These are phyloP conservation scores for Disparrhopalites patrizii DNA, from an alignment of 2,888 invertebrate genomes.

Conservation along the genomic window DNA sequence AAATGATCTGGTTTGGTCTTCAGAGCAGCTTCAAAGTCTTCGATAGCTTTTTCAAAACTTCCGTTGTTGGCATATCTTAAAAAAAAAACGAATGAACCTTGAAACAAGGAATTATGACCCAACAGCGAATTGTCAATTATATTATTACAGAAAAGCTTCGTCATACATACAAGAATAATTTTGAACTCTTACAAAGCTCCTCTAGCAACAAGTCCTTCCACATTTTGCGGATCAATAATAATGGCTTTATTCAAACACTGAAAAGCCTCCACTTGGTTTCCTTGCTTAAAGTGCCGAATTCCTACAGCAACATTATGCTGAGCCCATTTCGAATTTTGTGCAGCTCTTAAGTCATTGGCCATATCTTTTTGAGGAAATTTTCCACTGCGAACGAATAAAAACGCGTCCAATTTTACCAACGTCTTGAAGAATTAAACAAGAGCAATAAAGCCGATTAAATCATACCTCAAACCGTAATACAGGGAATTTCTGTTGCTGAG, in stretches of 20 bases:
- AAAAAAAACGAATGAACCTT: too few relatives aligned
- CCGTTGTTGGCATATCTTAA: slow-evolving; percentile 80
- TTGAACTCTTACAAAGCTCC: slow-evolving; percentile 67
- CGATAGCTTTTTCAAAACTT: slow-evolving; percentile 87
- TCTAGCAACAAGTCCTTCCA: slow-evolving; percentile 85
- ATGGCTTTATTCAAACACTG: slow-evolving; percentile 90
- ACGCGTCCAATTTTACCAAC: not conserved
- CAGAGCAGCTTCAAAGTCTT: slow-evolving; percentile 88
- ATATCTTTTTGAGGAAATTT: slow-evolving; percentile 76
- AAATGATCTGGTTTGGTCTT: slow-evolving; percentile 83
- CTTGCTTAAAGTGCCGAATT: slow-evolving; percentile 89
- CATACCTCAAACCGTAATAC: slow-evolving; percentile 66
- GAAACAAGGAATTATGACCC: too few relatives aligned
- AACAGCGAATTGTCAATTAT: too few relatives aligned
- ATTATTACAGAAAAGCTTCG: not conserved
- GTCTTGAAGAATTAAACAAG: too few relatives aligned
- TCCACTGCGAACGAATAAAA: slow-evolving; percentile 56
- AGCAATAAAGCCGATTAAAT: too few relatives aligned
- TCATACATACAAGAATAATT: not conserved
- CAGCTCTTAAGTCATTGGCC: slow-evolving; percentile 76
- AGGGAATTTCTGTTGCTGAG: slow-evolving; percentile 66
- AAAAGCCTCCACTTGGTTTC: slow-evolving; percentile 88
- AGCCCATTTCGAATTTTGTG: slow-evolving; percentile 90
- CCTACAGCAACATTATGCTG: slow-evolving; percentile 92
- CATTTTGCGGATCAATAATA: slow-evolving; percentile 84